phyloP scores from a whole-genome alignment of 2,113 vertebrate genomes.

The Chaenogobius annularis region DNA sequence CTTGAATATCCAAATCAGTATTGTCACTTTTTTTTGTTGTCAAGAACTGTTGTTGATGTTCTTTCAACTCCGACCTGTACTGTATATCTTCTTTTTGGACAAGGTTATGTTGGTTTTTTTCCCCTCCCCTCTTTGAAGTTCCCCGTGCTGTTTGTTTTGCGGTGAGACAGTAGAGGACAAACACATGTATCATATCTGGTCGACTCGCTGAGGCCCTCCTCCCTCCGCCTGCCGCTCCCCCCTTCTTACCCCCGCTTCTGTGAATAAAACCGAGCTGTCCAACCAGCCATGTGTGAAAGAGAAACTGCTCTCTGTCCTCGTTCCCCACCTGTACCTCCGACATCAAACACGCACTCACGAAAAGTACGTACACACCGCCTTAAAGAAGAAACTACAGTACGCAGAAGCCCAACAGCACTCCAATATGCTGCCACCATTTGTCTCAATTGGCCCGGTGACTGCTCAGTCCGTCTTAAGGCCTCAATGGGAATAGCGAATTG shows the following conservation, averaged over 20 bases:
- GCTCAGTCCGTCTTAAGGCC: slow-evolving; percentile 61
- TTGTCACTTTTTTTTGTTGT: background rate
- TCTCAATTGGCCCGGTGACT: slow-evolving; percentile 68
- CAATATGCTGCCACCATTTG: slow-evolving; percentile 65
- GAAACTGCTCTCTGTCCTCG: slow-evolving; percentile 55
- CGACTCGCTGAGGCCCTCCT: slow-evolving; percentile 12
- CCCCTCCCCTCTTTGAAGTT: slow-evolving; percentile 8
- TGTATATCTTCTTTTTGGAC: slow-evolving; percentile 25
- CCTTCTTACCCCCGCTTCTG: slow-evolving; percentile 26
- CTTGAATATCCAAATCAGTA: background rate
- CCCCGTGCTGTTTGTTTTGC: slow-evolving; percentile 33
- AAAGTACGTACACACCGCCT: slow-evolving; percentile 12
- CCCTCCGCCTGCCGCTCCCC: background rate
- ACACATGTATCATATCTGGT: slow-evolving; percentile 58
- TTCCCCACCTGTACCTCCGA: slow-evolving; percentile 39
- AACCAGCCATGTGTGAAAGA: slow-evolving; percentile 64
- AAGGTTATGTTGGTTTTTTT: slow-evolving; percentile 27
- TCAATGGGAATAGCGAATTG: slow-evolving; percentile 65
- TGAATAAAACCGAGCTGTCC: slow-evolving; percentile 50
- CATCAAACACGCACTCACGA: slow-evolving; percentile 33
- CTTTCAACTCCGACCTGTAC: background rate
- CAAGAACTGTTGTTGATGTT: background rate
- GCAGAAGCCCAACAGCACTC: slow-evolving; percentile 52
- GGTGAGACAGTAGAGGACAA: slow-evolving; percentile 62
- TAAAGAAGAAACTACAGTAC: slow-evolving; percentile 47